Evolutionary conservation across 2,888 invertebrate species (phyloP).

Genomic region (Scaptomyza reducta): DNA sequence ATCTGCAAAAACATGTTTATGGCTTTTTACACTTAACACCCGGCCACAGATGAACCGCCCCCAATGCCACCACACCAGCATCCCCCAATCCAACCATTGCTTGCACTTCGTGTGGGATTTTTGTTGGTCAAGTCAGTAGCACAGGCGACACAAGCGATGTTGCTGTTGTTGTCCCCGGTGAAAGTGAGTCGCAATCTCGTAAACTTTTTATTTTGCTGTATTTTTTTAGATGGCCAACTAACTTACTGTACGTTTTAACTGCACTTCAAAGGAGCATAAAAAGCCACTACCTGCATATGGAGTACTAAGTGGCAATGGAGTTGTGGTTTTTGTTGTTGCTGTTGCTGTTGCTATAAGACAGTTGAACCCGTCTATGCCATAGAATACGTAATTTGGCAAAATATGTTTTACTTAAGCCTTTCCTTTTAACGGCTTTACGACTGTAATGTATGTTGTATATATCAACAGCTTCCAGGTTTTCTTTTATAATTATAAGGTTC

Average conservation of each 20-base stretch:
- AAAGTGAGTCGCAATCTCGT: constrained; percentile 29
- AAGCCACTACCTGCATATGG: constrained; percentile 2
- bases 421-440: background rate
- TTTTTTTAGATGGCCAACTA: constrained; percentile 37
- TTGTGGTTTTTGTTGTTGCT: background rate
- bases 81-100: background rate
- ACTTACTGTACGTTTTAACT: constrained; percentile 17
- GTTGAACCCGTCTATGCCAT: background rate
- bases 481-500: too few species aligned
- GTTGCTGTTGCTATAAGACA: background rate
- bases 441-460: background rate
- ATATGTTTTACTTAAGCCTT: background rate
- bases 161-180: constrained; percentile 21
- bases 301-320: constrained; percentile 11
- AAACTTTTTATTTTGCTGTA: background rate
- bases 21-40: constrained; percentile 48
- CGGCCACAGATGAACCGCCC: constrained; percentile 12
- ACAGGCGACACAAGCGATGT: constrained; percentile 12
- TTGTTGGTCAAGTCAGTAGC: constrained; percentile 41
- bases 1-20: constrained; percentile 46
- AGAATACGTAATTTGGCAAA: constrained; percentile 1
- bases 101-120: constrained; percentile 34
- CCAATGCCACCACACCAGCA: background rate
- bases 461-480: too few species aligned
- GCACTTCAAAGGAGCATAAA: constrained; percentile 6